Evolutionary conservation across 2,113 vertebrate genomes (phyloP).

Genomic region (Brachyhypopomus gauderio): DNA sequence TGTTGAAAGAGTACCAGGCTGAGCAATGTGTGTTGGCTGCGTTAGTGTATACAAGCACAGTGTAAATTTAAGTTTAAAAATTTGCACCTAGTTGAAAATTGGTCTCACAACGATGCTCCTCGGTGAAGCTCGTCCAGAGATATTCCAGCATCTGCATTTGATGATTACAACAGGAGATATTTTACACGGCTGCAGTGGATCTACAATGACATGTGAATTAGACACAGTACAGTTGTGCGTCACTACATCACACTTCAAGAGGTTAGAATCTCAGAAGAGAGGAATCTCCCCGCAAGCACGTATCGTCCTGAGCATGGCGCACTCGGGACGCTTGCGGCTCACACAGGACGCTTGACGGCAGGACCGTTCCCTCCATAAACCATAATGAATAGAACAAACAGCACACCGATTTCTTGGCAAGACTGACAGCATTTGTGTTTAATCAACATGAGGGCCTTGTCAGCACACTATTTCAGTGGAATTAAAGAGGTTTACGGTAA

Average conservation of each 20-base stretch:
- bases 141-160: neutral
- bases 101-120: neutral
- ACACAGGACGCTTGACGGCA: conserved; percentile 17
- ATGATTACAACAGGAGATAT: neutral
- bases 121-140: neutral
- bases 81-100: neutral
- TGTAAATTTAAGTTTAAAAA: neutral
- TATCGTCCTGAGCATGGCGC: neutral
- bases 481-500: conserved; percentile 65
- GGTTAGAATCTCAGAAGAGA: conserved; percentile 3
- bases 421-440: conserved; percentile 31
- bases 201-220: conserved; percentile 7
- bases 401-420: conserved; percentile 26
- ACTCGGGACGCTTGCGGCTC: neutral
- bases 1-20: conserved; percentile 7
- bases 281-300: conserved; percentile 2
- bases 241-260: conserved; percentile 26
- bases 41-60: neutral
- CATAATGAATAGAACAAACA: conserved; percentile 44
- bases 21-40: neutral
- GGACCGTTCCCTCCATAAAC: conserved; percentile 19
- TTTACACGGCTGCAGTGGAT: neutral
- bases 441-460: conserved; percentile 59
- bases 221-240: conserved; percentile 16
- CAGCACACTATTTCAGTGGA: conserved; percentile 59